Conservation (phyloP, 2,888 invertebrate species). For the Stomorhina lunata region DNA sequence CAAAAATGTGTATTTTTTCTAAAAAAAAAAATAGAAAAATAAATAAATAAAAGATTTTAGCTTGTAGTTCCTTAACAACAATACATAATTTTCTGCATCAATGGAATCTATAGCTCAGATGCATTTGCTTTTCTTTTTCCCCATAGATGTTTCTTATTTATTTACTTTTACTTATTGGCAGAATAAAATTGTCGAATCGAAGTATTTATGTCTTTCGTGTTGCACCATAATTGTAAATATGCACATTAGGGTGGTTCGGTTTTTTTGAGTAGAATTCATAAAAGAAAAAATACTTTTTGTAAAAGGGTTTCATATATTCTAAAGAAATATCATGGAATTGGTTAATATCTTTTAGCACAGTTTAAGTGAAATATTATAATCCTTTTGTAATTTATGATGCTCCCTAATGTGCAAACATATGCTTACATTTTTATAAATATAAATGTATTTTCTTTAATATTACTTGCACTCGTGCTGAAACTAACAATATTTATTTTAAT, state of each 20-base stretch:
- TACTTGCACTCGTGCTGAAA: background rate
- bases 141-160: slow-evolving; percentile 6
- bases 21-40: background rate
- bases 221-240: background rate
- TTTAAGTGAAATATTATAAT: too few species aligned
- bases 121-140: background rate
- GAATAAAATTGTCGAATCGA: background rate
- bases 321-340: too few species aligned
- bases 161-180: slow-evolving; percentile 29
- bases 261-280: too few species aligned
- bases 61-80: slow-evolving; percentile 29
- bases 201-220: background rate
- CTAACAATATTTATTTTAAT: background rate
- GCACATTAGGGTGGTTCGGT: too few species aligned
- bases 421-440: too few species aligned
- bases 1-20: too few species aligned
- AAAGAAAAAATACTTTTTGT: too few species aligned
- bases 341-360: too few species aligned
- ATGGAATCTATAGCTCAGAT: slow-evolving; percentile 30
- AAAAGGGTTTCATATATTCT: background rate
- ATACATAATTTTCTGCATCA: slow-evolving; percentile 55
- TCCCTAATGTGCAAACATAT: background rate
- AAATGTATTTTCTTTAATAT: background rate
- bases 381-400: too few species aligned
- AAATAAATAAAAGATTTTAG: slow-evolving; percentile 7